phyloP scores from a whole-genome alignment of 2,888 invertebrate genomes.

The Parnassius glacialis region DNA sequence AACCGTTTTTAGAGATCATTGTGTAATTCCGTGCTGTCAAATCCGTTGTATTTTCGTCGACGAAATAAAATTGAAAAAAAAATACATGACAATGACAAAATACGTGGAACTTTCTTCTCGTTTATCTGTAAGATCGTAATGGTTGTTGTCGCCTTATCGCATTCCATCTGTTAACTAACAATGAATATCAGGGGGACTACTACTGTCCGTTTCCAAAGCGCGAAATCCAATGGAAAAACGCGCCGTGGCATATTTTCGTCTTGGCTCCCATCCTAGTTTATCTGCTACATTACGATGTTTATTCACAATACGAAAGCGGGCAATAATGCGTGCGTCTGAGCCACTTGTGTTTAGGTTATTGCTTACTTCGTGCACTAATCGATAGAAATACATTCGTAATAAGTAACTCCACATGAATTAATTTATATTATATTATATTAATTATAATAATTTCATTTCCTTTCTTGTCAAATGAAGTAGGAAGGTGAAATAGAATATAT shows the following conservation, averaged over 20 bases:
- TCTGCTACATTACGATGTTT: constrained; percentile 81
- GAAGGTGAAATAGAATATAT: too few relatives aligned
- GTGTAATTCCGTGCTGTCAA: constrained; percentile 23
- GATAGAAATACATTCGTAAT: constrained; percentile 41
- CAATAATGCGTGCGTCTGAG: constrained; percentile 75
- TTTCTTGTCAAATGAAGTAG: too few relatives aligned
- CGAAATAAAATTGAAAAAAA: constrained; percentile 28
- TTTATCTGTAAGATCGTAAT: constrained; percentile 33
- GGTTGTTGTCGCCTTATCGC: constrained; percentile 45
- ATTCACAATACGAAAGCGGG: constrained; percentile 78
- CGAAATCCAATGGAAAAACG: constrained; percentile 79
- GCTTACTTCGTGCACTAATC: constrained; percentile 33
- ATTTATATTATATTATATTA: too few relatives aligned
- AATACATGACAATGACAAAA: constrained; percentile 31
- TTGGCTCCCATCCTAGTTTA: constrained; percentile 81
- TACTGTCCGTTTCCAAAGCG: constrained; percentile 74
- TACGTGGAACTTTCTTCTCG: constrained; percentile 14
- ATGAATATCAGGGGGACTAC: constrained; percentile 57
- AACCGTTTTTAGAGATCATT: constrained; percentile 20
- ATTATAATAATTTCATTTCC: too few relatives aligned
- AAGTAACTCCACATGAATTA: not conserved
- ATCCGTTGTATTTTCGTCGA: constrained; percentile 22
- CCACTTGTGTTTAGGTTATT: constrained; percentile 63
- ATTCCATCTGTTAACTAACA: constrained; percentile 60
- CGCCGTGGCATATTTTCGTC: constrained; percentile 80